Evolutionary conservation across 2,888 invertebrate genomes (phyloP).

Genomic region (Miltochrista miniata): DNA sequence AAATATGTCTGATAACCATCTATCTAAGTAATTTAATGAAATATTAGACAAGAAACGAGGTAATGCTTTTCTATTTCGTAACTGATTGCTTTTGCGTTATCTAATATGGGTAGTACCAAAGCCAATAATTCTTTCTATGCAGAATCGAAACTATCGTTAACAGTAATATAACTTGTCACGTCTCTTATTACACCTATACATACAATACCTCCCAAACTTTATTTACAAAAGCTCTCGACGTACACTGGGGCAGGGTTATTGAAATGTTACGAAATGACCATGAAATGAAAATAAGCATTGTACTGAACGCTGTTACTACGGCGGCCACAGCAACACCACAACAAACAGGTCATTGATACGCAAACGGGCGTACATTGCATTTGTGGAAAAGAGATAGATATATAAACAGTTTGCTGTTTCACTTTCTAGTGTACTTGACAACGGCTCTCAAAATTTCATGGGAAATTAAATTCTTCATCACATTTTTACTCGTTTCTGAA

Average conservation of each 20-base stretch:
- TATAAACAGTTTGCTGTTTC: constrained; percentile 67
- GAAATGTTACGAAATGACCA: constrained; percentile 77
- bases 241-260: constrained; percentile 56
- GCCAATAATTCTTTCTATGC: constrained; percentile 14
- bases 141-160: constrained; percentile 18
- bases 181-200: constrained; percentile 39
- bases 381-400: constrained; percentile 61
- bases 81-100: no score
- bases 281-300: constrained; percentile 74
- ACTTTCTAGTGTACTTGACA: constrained; percentile 45
- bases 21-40: no score
- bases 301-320: constrained; percentile 62
- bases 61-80: no score
- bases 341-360: constrained; percentile 78
- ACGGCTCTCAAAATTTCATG: constrained; percentile 49
- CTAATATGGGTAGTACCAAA: not conserved
- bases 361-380: constrained; percentile 56
- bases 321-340: constrained; percentile 54
- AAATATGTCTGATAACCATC: no score
- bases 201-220: constrained; percentile 43
- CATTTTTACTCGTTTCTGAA: no score
- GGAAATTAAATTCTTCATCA: not conserved
- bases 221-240: constrained; percentile 55
- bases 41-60: no score
- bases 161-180: constrained; percentile 33